A percentile compares a stretch with the other conserved stretches of the same genome.
Conservation (phyloP, 1,140 invertebrate species). For the Temnothorax longispinosus region DNA sequence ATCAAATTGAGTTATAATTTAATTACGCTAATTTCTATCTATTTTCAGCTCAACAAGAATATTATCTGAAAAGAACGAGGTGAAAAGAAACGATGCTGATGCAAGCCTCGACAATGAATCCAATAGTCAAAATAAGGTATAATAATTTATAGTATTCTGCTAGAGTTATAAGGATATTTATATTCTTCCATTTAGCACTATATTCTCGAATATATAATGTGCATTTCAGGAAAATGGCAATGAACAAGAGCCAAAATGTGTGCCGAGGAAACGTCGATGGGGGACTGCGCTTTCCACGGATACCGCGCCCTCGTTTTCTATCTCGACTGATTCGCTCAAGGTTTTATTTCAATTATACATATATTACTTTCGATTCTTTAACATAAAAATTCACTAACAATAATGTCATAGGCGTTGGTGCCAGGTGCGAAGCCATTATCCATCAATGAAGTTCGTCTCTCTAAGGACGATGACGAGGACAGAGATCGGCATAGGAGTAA, state of each 20-base stretch:
- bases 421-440: constrained; percentile 87
- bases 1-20: neutral
- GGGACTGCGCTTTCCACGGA: constrained; percentile 80
- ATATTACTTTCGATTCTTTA: neutral
- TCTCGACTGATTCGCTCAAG: constrained; percentile 86
- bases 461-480: constrained; percentile 84
- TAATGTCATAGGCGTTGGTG: constrained; percentile 83
- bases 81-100: constrained; percentile 72
- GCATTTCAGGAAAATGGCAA: constrained; percentile 79
- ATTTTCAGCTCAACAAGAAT: constrained; percentile 73
- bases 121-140: constrained; percentile 76
- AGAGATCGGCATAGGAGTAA: constrained; percentile 75
- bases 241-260: constrained; percentile 78
- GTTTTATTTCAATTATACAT: constrained; percentile 67
- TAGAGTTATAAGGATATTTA: neutral
- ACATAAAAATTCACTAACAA: neutral
- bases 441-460: constrained; percentile 84
- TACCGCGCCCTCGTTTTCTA: constrained; percentile 82
- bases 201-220: constrained; percentile 16
- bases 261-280: constrained; percentile 84
- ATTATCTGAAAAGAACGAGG: constrained; percentile 71
- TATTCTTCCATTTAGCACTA: neutral
- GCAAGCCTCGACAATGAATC: constrained; percentile 64
- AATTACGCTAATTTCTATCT: constrained; percentile 32
- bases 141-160: neutral